Evolutionary conservation across 2,797 vertebrate species (phyloP).

Genomic region (Pseudomugil gertrudae): DNA sequence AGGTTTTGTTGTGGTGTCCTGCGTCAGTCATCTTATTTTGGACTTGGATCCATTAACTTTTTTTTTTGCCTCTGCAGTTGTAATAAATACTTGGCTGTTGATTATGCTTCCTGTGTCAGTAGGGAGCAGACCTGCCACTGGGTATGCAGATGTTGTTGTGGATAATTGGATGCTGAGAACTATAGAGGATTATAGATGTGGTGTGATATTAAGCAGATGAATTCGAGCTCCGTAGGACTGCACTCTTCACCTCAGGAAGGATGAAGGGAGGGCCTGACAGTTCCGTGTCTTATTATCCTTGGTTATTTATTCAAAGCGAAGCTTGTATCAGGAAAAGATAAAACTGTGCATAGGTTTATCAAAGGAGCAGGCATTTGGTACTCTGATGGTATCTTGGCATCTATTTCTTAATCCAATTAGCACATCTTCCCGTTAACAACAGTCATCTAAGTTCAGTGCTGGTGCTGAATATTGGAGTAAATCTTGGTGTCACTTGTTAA

Average conservation of each 20-base stretch:
- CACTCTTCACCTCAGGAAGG: constrained; percentile 57
- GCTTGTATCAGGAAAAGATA: constrained; percentile 33
- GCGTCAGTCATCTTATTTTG: constrained; percentile 8
- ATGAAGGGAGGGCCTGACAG: constrained; percentile 31
- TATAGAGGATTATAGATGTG: constrained; percentile 51
- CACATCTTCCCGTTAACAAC: constrained; percentile 1
- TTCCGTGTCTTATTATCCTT: constrained; percentile 19
- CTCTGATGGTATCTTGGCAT: constrained; percentile 30
- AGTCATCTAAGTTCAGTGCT: not conserved
- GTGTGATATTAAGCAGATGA: constrained; percentile 57
- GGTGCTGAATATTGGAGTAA: not conserved
- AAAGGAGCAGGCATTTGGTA: constrained; percentile 19
- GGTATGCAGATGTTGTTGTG: constrained; percentile 65
- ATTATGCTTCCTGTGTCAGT: constrained; percentile 21
- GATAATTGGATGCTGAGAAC: constrained; percentile 63
- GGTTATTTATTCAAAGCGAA: constrained; percentile 11
- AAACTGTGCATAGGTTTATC: constrained; percentile 23
- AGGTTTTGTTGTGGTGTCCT: not conserved
- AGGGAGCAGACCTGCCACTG: constrained; percentile 50
- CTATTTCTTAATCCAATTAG: constrained; percentile 40
- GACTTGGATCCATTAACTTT: not conserved
- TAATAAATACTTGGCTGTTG: constrained; percentile 23
- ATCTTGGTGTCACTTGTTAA: not conserved
- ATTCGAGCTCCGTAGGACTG: constrained; percentile 40
- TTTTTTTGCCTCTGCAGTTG: constrained; percentile 6